Percentiles rank a stretch among this genome's conserved stretches.
Conservation (phyloP, 2,888 invertebrate species). For the Hydraecia micacea region DNA sequence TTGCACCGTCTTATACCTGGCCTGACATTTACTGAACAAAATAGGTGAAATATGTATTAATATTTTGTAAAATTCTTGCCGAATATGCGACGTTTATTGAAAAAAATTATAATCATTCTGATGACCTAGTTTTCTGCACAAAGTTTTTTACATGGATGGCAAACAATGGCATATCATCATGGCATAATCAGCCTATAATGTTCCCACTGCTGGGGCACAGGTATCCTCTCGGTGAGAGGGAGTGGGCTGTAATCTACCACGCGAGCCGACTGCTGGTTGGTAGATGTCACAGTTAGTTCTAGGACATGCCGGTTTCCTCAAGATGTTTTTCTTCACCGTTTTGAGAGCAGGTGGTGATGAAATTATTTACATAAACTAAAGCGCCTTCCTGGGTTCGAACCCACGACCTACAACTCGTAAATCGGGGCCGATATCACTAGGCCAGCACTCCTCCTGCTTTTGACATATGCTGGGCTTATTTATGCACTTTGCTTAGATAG, state of each 20-base stretch:
- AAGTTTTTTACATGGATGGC: not conserved
- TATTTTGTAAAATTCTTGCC: conserved; percentile 26
- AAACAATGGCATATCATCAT: not conserved
- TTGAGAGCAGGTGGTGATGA: no score
- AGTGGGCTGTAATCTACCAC: no score
- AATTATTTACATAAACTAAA: no score
- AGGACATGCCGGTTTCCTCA: no score
- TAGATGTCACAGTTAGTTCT: no score
- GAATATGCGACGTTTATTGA: not conserved
- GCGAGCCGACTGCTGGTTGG: no score
- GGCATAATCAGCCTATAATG: no score
- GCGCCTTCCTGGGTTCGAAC: no score
- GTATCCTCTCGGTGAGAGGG: no score
- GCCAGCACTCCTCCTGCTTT: not conserved
- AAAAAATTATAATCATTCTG: not conserved
- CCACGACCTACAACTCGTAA: no score
- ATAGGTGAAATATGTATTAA: conserved; percentile 16
- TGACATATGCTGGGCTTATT: not conserved
- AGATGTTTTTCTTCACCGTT: no score
- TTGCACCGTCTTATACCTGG: conserved; percentile 51
- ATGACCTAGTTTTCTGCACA: not conserved
- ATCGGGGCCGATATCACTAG: no score
- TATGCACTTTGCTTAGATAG: not conserved
- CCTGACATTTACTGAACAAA: conserved; percentile 30
- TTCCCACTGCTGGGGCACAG: not conserved